Percentiles rank a stretch among this genome's conserved stretches.
Evolutionary conservation across 1,140 invertebrate species (phyloP).

Genomic region (Zaprionus kolodkinae): DNA sequence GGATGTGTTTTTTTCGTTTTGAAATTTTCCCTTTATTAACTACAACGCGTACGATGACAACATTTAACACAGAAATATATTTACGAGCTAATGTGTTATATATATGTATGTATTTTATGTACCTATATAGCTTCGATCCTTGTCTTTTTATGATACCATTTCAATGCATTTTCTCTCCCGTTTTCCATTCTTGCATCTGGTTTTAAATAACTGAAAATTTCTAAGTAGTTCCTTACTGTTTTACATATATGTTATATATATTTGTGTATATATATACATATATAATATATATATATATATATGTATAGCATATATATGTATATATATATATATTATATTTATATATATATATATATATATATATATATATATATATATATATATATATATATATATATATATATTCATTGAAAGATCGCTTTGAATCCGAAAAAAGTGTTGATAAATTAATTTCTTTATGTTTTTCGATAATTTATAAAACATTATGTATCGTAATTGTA

Average conservation of each 20-base stretch:
- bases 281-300: neutral
- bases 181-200: slow-evolving; percentile 8
- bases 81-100: slow-evolving; percentile 72
- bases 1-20: slow-evolving; percentile 11
- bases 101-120: slow-evolving; percentile 44
- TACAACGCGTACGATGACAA: slow-evolving; percentile 83
- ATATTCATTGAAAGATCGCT: slow-evolving; percentile 10
- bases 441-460: slow-evolving; percentile 15
- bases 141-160: slow-evolving; percentile 16
- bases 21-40: slow-evolving; percentile 69
- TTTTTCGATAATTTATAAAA: slow-evolving; percentile 41
- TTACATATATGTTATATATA: neutral
- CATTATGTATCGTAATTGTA: slow-evolving; percentile 65
- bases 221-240: slow-evolving; percentile 11
- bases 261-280: neutral
- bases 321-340: neutral
- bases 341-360: neutral
- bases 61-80: slow-evolving; percentile 84
- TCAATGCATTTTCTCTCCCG: neutral
- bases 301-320: neutral
- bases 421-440: slow-evolving; percentile 19
- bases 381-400: slow-evolving; percentile 6
- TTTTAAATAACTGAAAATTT: slow-evolving; percentile 15
- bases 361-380: neutral
- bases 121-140: slow-evolving; percentile 38